Conservation (phyloP, 2,888 invertebrate species). For the Apodemia duryi region DNA sequence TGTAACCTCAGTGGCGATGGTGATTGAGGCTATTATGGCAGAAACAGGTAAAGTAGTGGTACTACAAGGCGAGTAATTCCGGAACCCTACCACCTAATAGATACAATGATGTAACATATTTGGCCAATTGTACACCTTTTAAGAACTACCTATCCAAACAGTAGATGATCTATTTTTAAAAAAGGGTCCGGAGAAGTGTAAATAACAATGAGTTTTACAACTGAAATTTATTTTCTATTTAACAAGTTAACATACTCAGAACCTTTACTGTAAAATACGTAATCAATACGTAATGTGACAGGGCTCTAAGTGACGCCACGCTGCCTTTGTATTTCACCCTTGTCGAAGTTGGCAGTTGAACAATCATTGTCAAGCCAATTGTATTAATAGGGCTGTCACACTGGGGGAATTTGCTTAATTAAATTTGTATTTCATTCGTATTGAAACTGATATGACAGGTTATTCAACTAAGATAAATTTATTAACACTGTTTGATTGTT, state of each 20-base stretch:
- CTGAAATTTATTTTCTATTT: neutral
- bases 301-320: slow-evolving; percentile 38
- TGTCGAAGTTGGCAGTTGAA: slow-evolving; percentile 46
- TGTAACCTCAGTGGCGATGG: too few species aligned
- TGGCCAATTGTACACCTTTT: too few species aligned
- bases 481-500: too few species aligned
- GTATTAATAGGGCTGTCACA: slow-evolving; percentile 33
- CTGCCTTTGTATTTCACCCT: slow-evolving; percentile 51
- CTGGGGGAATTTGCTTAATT: slow-evolving; percentile 21
- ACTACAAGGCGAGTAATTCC: too few species aligned
- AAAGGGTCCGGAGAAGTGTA: too few species aligned
- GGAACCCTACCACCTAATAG: too few species aligned
- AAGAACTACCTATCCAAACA: too few species aligned
- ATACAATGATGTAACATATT: too few species aligned
- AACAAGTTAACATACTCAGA: slow-evolving; percentile 6
- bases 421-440: slow-evolving; percentile 12
- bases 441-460: slow-evolving; percentile 15
- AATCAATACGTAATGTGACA: slow-evolving; percentile 45
- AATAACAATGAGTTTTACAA: too few species aligned
- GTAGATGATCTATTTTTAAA: too few species aligned
- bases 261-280: slow-evolving; percentile 26
- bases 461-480: neutral
- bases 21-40: too few species aligned
- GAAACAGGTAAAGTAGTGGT: too few species aligned
- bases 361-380: slow-evolving; percentile 42